These are phyloP conservation scores for Myoxocephalus aenaeus DNA, from an alignment of 2,797 vertebrate genomes.

Conservation along the genomic window DNA sequence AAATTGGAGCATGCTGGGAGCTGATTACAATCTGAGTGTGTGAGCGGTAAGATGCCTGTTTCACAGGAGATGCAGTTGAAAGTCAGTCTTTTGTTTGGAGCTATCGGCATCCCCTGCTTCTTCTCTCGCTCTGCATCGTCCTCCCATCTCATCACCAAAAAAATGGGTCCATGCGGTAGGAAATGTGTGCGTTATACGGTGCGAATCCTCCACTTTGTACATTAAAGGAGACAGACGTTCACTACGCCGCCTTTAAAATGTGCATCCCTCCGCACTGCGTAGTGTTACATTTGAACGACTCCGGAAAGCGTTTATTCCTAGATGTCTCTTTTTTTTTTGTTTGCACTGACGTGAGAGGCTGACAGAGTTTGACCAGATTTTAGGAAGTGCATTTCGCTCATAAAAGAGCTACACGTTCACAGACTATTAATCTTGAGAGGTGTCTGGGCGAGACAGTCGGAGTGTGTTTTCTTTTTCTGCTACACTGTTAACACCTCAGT, in stretches of 20 bases:
- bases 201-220: slow-evolving; percentile 46
- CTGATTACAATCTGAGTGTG: slow-evolving; percentile 10
- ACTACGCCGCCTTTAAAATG: slow-evolving; percentile 32
- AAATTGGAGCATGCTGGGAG: background rate
- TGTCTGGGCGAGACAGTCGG: slow-evolving; percentile 16
- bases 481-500: slow-evolving; percentile 45
- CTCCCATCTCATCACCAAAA: slow-evolving; percentile 45
- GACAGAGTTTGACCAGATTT: slow-evolving; percentile 34
- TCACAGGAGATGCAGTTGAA: slow-evolving; percentile 34
- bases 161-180: slow-evolving; percentile 22
- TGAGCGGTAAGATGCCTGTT: slow-evolving; percentile 18
- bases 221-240: slow-evolving; percentile 59
- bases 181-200: slow-evolving; percentile 22
- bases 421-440: slow-evolving; percentile 32
- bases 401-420: slow-evolving; percentile 19
- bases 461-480: slow-evolving; percentile 38
- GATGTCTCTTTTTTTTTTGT: slow-evolving; percentile 40
- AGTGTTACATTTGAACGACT: slow-evolving; percentile 48
- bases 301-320: slow-evolving; percentile 39
- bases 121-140: slow-evolving; percentile 11
- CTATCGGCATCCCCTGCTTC: slow-evolving; percentile 35
- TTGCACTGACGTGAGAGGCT: slow-evolving; percentile 14
- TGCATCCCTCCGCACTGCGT: slow-evolving; percentile 22
- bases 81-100: slow-evolving; percentile 47
- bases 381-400: slow-evolving; percentile 28